Base-by-base conservation (phyloP, 2,797 vertebrate genomes). In the Arrhamphus sclerolepis region DNA sequence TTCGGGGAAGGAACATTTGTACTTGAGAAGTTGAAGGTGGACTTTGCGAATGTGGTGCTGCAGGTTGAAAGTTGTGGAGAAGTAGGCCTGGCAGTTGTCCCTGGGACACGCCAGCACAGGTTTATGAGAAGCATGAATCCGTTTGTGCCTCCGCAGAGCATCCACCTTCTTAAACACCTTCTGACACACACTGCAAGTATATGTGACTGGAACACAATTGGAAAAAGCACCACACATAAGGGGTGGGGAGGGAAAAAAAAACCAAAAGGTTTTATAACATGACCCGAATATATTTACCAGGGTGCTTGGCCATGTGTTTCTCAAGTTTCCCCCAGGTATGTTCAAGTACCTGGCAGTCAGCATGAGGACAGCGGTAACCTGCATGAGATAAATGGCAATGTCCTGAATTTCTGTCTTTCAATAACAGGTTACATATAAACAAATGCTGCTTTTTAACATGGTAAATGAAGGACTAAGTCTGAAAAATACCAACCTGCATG, bases 11-110 rank as follows among this genome's bases (percentile, higher is more conserved):
- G 86, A 80, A 68, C 93, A 95, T 39, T 2, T 66, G 75, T 91
- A 88, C n/a, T 91, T 91, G 10, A 94, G 72, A 31, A 94, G 89
- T 57, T 92, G 59, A 4, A 95, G 91, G 66, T 94, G 94, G 28
- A 88, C 86, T 75, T 93, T 95, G 54, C 90, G 89, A 62, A 95
- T 93, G 81, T 95, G 94, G 75, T 94, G 93, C 77, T 94, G 91
- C 80, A 95, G 78, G 83, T 94, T 95, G 57, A 95, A 95, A 69
- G 92, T 91, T 0, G 93, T 94, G 21, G 92, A 90, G 76, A 95
- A 94, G 39, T 89, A 92, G 1, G 91, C 87, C 76, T 89, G 73
- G 77, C 94, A 95, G 72, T 90, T 80, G 0, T 88, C 58, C 1
- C 76, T 86, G 8, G 94, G 94, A 56, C 94, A 95, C 6, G 87